Evolutionary conservation across 1,140 invertebrate genomes (phyloP).

Genomic region (Dreissena rostriformis): DNA sequence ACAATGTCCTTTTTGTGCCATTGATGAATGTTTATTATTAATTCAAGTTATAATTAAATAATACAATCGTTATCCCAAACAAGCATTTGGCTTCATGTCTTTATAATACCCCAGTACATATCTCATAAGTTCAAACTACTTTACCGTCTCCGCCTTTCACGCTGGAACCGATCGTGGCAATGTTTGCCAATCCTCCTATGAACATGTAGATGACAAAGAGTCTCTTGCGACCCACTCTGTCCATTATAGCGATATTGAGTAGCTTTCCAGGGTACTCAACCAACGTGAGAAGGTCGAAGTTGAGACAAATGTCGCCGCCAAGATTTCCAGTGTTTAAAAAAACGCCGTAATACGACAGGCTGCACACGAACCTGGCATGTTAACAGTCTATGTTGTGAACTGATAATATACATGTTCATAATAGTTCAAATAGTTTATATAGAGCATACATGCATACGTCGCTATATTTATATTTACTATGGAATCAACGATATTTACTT

Average conservation of each 20-base stretch:
- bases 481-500: no score
- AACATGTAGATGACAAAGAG: conserved; percentile 47
- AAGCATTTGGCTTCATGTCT: background rate
- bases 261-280: conserved; percentile 87
- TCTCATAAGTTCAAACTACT: background rate
- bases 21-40: no score
- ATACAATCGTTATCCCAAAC: no score
- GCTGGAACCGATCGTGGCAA: conserved; percentile 55
- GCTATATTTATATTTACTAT: no score
- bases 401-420: no score
- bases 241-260: conserved; percentile 36
- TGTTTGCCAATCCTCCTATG: conserved; percentile 48
- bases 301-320: conserved; percentile 69
- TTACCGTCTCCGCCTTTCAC: conserved; percentile 51
- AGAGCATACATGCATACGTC: no score
- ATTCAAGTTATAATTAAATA: no score
- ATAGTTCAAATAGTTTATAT: no score
- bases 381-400: background rate
- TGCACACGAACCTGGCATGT: conserved; percentile 58
- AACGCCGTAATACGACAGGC: conserved; percentile 80
- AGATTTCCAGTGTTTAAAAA: conserved; percentile 77
- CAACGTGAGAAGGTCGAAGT: conserved; percentile 81
- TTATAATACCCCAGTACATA: background rate
- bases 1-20: no score
- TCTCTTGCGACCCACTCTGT: conserved; percentile 55